Conservation (phyloP, 2,113 vertebrate genomes). For the Aptenodytes forsteri region DNA sequence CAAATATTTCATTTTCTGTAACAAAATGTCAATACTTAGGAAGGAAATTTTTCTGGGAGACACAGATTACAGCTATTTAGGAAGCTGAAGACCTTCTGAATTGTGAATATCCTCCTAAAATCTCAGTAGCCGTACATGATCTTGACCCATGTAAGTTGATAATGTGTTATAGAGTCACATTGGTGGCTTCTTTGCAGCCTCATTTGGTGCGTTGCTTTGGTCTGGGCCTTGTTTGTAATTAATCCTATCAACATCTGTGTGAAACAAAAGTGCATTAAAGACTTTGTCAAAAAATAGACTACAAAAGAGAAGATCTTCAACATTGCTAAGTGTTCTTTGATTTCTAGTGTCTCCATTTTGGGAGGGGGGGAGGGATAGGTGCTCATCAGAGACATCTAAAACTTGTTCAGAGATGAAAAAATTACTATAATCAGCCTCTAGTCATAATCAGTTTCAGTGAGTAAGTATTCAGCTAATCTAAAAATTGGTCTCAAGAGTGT, state of each 20-base stretch:
- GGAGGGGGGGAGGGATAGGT: not conserved
- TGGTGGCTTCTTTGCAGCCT: not conserved
- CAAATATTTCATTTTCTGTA: not conserved
- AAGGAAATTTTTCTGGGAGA: not conserved
- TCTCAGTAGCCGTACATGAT: not conserved
- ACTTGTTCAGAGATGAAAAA: slow-evolving; percentile 27
- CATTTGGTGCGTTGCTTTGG: not conserved
- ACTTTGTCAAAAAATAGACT: not conserved
- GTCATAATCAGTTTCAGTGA: slow-evolving; percentile 23
- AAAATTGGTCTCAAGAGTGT: slow-evolving; percentile 15
- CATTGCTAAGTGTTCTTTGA: not conserved
- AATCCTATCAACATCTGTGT: not conserved
- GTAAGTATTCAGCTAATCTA: slow-evolving; percentile 35
- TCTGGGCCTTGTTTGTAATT: not conserved
- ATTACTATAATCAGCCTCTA: slow-evolving; percentile 35
- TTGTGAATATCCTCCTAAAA: not conserved
- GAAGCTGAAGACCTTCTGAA: not conserved
- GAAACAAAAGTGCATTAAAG: not conserved
- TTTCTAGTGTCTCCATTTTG: slow-evolving; percentile 29
- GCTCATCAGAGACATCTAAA: not conserved
- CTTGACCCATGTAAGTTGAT: not conserved
- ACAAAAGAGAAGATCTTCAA: not conserved
- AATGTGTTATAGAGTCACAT: not conserved
- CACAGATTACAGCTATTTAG: not conserved
- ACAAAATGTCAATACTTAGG: not conserved